Evolutionary conservation across 2,888 invertebrate species (phyloP).

Genomic region (Oligia fasciuncula): DNA sequence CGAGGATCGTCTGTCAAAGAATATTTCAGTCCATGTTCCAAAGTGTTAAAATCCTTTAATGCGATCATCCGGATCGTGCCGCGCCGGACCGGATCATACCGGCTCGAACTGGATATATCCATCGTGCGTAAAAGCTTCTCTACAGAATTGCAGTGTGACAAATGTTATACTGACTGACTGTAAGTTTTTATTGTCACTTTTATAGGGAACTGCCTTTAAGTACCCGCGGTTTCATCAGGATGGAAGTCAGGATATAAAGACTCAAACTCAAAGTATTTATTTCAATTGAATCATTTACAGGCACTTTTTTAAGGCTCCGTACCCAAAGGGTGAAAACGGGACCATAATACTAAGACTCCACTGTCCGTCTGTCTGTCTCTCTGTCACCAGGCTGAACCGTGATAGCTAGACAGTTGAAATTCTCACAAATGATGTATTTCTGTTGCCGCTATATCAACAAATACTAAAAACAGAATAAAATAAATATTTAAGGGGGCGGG

Average conservation of each 20-base stretch:
- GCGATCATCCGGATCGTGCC: conserved; percentile 31
- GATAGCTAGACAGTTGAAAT: too few relatives aligned
- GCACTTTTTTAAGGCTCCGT: background rate
- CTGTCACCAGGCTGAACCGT: too few relatives aligned
- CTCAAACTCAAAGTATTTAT: background rate
- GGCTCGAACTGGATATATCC: conserved; percentile 40
- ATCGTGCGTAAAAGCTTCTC: conserved; percentile 54
- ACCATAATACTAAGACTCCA: too few relatives aligned
- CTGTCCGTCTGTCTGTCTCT: too few relatives aligned
- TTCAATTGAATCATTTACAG: background rate
- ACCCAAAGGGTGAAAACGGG: too few relatives aligned
- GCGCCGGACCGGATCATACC: conserved; percentile 11
- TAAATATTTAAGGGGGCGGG: too few relatives aligned
- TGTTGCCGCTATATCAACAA: too few relatives aligned
- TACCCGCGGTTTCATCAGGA: background rate
- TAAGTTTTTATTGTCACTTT: background rate
- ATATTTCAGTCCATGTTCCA: conserved; percentile 25
- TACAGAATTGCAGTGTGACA: conserved; percentile 22
- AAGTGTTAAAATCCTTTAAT: conserved; percentile 56
- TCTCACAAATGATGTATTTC: too few relatives aligned
- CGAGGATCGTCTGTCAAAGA: background rate
- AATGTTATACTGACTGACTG: background rate
- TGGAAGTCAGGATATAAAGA: background rate
- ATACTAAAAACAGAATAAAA: too few relatives aligned
- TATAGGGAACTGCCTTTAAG: background rate